Conservation (phyloP, 2,797 vertebrate genomes). For the Rhinella marina region DNA sequence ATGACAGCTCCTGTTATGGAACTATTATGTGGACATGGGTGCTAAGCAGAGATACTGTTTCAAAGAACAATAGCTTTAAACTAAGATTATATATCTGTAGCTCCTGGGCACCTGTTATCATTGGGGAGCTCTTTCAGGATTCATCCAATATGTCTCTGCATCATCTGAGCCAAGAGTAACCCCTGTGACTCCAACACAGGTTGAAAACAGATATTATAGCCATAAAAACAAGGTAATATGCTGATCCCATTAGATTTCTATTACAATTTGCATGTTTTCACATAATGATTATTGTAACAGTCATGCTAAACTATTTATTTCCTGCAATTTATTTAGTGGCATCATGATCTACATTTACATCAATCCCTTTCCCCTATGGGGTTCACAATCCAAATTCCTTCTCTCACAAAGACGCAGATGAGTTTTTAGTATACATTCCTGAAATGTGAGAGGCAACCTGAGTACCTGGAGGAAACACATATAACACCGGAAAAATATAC, state of each 20-base stretch:
- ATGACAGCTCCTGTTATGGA: slow-evolving; percentile 87
- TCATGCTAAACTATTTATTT: background rate
- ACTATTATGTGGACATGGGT: slow-evolving; percentile 77
- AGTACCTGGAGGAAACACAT: background rate
- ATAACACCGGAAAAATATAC: background rate
- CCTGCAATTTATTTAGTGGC: background rate
- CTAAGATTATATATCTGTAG: slow-evolving; percentile 55
- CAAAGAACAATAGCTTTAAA: slow-evolving; percentile 68
- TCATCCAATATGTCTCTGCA: slow-evolving; percentile 20
- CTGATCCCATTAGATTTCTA: too few species aligned
- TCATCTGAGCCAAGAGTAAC: slow-evolving; percentile 29
- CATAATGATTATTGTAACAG: background rate
- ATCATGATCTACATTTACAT: background rate
- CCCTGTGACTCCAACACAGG: background rate
- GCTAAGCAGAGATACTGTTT: slow-evolving; percentile 73
- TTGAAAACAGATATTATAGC: background rate
- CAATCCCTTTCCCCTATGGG: background rate
- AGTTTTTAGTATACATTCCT: background rate
- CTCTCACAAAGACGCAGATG: background rate
- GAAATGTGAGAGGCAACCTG: background rate
- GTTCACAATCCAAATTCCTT: background rate
- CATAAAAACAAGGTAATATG: background rate
- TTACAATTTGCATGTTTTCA: background rate
- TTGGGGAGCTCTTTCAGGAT: slow-evolving; percentile 38
- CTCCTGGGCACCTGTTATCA: slow-evolving; percentile 59